Evolutionary conservation across 1,140 invertebrate species (phyloP), one percentile per base, ranked within the genome.

Genomic region (Drosophila pseudoananassae): DNA sequence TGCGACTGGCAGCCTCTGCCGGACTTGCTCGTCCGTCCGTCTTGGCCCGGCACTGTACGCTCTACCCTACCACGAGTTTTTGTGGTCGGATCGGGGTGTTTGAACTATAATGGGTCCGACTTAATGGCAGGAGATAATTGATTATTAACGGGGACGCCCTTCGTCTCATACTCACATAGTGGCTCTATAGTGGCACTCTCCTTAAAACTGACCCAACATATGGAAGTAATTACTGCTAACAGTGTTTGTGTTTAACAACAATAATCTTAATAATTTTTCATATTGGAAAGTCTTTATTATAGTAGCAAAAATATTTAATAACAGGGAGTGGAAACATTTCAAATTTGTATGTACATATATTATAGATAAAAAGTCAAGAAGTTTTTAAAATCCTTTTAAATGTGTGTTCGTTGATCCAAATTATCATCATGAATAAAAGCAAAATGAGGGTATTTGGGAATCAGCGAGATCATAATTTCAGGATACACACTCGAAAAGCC

Each of bases 1-100:
- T 75, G 79, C 63, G 77, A 59, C 69, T 79, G 74, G 73, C 76
- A 73, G 73, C 59, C 75, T 64, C 70, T 82, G 75, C 60, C 71
- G 57, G 68, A 43, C 38, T 40, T 14, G 12, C 33, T 70, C 66
- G 53, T 68, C 80, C 81, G 84, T 80, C 77, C 75, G 82, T 78
- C 81, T 20, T 47, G 70, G 69, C 54, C 64, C 68, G 46, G 20
- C 20, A 20, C 20, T 20, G 36, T 51, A 15, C 65, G 53, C 59
- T 38, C 57, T 61, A 43, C 49, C 14, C n/a, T 14, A 12, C 14
- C 40, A 43, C 6, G 6, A 43, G n/a, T 43, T 6, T 10, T 2
- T 40, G 65, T 38, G 29, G 20, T 5, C 43, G 38, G 46, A 51
- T 74, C 29, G 36, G 71, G 56, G 59, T 56, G 38, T 46, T 45